phyloP scores from a whole-genome alignment of 2,797 vertebrate genomes.

The Masticophis lateralis region DNA sequence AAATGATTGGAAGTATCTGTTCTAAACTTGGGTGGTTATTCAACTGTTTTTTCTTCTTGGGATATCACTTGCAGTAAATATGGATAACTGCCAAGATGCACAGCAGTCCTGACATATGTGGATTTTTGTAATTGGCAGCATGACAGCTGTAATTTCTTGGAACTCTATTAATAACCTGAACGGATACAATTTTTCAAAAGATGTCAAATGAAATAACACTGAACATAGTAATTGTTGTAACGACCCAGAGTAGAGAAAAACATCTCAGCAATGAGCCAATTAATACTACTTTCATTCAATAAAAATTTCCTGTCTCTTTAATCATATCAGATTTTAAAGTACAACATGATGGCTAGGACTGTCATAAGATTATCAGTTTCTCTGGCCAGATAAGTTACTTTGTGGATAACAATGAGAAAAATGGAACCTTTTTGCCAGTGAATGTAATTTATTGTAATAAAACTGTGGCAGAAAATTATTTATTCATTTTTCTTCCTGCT shows the following conservation, averaged over 20 bases:
- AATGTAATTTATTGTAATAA: not conserved
- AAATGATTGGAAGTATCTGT: not conserved
- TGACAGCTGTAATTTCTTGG: not conserved
- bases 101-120: not conserved
- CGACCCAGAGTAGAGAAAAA: not conserved
- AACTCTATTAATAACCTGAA: constrained; percentile 2
- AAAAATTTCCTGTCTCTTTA: not conserved
- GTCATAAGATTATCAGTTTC: not conserved
- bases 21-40: not conserved
- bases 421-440: not conserved
- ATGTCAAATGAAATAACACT: not conserved
- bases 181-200: not conserved
- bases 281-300: not conserved
- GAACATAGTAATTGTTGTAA: not conserved
- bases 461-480: not conserved
- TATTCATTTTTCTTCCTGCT: not conserved
- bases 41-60: not conserved
- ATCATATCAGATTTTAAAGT: not conserved
- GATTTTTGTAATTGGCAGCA: not conserved
- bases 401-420: not conserved
- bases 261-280: not conserved
- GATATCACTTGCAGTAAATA: not conserved
- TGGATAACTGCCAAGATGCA: not conserved
- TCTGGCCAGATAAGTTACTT: not conserved
- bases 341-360: not conserved